Base-by-base conservation (phyloP, 2,797 vertebrate genomes). In the Pelobates cultripes region DNA sequence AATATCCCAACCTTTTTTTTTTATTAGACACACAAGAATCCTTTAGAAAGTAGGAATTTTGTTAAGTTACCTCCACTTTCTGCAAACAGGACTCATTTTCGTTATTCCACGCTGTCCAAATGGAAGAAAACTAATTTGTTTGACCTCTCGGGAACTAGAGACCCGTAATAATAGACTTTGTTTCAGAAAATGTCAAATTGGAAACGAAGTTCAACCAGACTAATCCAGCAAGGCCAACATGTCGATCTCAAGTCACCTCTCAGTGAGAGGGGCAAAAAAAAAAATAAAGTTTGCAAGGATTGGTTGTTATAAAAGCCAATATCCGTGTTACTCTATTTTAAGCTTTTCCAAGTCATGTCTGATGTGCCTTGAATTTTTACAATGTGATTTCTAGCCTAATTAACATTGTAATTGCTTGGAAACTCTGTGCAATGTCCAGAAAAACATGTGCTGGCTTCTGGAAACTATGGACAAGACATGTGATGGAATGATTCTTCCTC, bases 51-150 rank as follows among this genome's bases (percentile, higher is more conserved):
- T 57, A 81, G 15, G 13, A 40, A n/a, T 45, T 70, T 0, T 53
- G n/a, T 41, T 51, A 15, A 44, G 64, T 84, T 91, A 92, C 90
- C 91, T 92, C 88, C 83, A 86, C 71, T 0, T 83, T 40, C 3
- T 64, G 67, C 79, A 73, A 63, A 55, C 69, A 75, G 44, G 81
- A 78, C 85, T 88, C 87, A 86, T 90, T 80, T 78, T 80, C 13
- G 61, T 53, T 77, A 77, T 77, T 77, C 60, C 69, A 84, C 14
- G 15, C 13, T 42, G 60, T 77, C 40, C 77, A 3, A 43, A 42
- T 53, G 63, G 10, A 3, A 75, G 63, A 82, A 64, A 74, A 74
- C 76, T 72, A 78, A 84, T 61, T 71, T 45, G 66, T 76, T 78
- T 85, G 81, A 82, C 44, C 66, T 86, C 77, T 70, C 77, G 4